Conservation (phyloP, 1,140 invertebrate genomes). For the Trinorchestia longiramus region DNA sequence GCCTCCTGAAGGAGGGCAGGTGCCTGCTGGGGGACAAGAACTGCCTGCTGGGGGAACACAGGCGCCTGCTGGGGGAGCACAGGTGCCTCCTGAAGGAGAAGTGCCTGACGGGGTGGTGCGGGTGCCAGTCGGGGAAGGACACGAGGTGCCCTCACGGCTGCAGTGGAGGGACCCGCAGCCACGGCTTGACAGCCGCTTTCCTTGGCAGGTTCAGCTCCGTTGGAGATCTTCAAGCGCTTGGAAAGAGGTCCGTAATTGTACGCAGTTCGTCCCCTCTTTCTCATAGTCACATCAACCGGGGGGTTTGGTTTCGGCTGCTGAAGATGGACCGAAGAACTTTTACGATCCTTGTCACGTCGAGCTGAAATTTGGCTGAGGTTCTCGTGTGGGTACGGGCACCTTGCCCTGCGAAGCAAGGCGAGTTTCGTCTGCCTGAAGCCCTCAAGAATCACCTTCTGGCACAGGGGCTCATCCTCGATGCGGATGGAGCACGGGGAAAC, state of each 20-base stretch:
- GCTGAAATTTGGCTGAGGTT: not conserved
- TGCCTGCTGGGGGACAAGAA: not conserved
- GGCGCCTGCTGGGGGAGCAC: not conserved
- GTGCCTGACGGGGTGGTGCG: not conserved
- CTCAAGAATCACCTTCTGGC: not conserved
- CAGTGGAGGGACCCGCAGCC: not conserved
- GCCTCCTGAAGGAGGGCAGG: not conserved
- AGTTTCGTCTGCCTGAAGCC: not conserved
- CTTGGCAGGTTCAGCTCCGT: not conserved
- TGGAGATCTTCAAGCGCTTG: not conserved
- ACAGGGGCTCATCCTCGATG: not conserved
- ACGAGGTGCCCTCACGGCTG: not conserved
- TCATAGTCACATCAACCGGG: not conserved
- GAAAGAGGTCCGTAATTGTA: conserved; percentile 21
- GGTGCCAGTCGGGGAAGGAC: not conserved
- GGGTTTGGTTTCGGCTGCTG: not conserved
- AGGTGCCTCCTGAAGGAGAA: not conserved
- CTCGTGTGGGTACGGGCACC: not conserved
- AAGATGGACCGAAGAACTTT: not conserved
- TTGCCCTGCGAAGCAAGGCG: not conserved
- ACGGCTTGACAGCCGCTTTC: not conserved
- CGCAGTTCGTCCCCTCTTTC: not conserved
- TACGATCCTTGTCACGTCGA: not conserved
- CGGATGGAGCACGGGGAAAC: conserved; percentile 7
- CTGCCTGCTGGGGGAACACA: not conserved